Evolutionary conservation across 2,113 vertebrate genomes (phyloP), one percentile per base, ranked within the genome.

Genomic region (Galbula dea): DNA sequence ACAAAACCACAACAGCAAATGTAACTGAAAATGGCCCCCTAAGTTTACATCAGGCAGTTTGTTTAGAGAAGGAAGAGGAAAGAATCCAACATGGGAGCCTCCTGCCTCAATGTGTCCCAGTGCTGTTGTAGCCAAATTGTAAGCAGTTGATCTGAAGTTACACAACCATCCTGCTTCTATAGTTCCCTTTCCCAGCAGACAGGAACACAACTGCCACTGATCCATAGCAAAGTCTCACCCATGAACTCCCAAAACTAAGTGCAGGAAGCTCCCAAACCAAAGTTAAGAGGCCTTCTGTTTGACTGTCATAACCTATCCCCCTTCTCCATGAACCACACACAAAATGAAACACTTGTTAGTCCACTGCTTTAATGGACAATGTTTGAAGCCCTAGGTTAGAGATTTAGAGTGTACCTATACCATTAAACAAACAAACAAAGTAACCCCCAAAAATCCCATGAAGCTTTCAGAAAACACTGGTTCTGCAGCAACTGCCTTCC

Each of bases 101-200:
- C 36, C 30, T 69, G 57, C 45, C 48, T 48, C 41, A 63, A 48
- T 48, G 15, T 1, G 0, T 43, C 34, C 18, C 19, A 73, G n/a
- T 9, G 2, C 2, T 34, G 11, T 3, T 58, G 37, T 3, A 54
- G 2, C 27, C 18, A 81, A 39, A 22, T 2, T 1, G 0, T 16
- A 11, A 80, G 30, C 1, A 0, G 12, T 6, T 73, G 59, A 45
- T 12, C 29, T 62, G 17, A 79, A 66, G 37, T 17, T 34, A 39
- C 7, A 30, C 39, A 27, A n/a, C 27, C 17, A 48, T 16, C 46
- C 26, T 2, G 9, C 19, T 55, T 62, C 55, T 41, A 30, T 8
- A 2, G 1, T 18, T 49, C 45, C 49, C 15, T 48, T 71, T 43
- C 62, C 37, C 20, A 75, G 23, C 4, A n/a, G 22, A 5, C 7